Conservation (phyloP, 2,113 vertebrate species). For the Mobula hypostoma region DNA sequence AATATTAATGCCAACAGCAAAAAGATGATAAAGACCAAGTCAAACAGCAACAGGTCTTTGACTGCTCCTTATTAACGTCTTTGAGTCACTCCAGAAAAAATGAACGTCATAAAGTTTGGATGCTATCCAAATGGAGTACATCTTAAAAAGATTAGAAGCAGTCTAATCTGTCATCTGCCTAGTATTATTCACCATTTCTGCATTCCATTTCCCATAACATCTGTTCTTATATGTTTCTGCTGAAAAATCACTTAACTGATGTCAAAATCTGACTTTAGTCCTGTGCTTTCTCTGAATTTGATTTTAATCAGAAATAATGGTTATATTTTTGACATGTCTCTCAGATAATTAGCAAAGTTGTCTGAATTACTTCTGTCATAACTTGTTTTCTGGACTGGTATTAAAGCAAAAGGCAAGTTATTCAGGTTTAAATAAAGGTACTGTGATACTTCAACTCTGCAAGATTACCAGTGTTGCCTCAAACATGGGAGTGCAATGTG, state of each 20-base stretch:
- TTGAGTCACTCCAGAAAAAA: constrained; percentile 20
- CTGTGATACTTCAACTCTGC: too few relatives aligned
- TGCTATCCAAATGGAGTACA: background rate
- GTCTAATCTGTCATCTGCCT: constrained; percentile 1
- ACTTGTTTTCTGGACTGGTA: background rate
- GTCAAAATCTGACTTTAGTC: background rate
- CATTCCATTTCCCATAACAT: constrained; percentile 17
- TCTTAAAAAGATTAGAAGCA: background rate
- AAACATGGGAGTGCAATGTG: too few relatives aligned
- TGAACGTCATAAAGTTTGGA: background rate
- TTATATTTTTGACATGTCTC: background rate
- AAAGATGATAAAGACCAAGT: background rate
- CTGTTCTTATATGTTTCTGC: background rate
- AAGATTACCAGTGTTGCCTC: too few relatives aligned
- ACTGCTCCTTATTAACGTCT: background rate
- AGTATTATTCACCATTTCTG: background rate
- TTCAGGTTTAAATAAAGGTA: too few relatives aligned
- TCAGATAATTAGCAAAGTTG: background rate
- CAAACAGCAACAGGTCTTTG: background rate
- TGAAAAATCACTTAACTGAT: background rate
- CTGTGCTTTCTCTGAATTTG: background rate
- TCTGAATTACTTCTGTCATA: background rate
- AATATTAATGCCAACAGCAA: background rate
- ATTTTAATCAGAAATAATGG: constrained; percentile 10
- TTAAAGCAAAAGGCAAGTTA: background rate